These are phyloP conservation scores for Plagiodera versicolora DNA, from an alignment of 2,888 invertebrate species.

Conservation along the genomic window DNA sequence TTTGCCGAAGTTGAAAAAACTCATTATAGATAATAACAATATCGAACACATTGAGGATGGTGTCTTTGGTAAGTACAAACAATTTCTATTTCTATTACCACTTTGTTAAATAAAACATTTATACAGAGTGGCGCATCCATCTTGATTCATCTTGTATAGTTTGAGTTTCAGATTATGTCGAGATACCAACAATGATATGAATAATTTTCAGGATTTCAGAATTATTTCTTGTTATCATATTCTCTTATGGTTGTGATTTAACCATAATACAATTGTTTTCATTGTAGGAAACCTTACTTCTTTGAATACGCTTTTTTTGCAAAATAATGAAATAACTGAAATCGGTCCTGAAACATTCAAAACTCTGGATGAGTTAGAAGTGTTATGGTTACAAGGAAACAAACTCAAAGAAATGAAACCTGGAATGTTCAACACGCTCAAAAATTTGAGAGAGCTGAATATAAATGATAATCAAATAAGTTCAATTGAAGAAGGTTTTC, in stretches of 20 bases:
- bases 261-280: background rate
- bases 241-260: no score
- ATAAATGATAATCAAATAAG: slow-evolving; percentile 15
- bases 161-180: no score
- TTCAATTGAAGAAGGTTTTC: background rate
- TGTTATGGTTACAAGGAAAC: slow-evolving; percentile 20
- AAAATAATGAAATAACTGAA: slow-evolving; percentile 14
- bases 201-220: no score
- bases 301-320: slow-evolving; percentile 15
- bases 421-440: slow-evolving; percentile 16
- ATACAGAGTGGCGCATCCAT: no score
- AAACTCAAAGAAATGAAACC: slow-evolving; percentile 14
- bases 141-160: no score
- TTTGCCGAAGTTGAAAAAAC: slow-evolving; percentile 15
- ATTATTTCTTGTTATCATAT: no score
- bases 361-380: slow-evolving; percentile 17
- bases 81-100: no score
- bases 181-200: no score
- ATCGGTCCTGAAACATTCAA: slow-evolving; percentile 1
- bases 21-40: slow-evolving; percentile 20
- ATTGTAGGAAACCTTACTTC: slow-evolving; percentile 21
- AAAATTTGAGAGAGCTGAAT: slow-evolving; percentile 20
- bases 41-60: slow-evolving; percentile 14
- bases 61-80: slow-evolving; percentile 16
- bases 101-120: no score